A percentile compares a stretch with the other conserved stretches of the same genome.
These are phyloP conservation scores for Amphipyra tragopoginis DNA, from an alignment of 2,888 invertebrate genomes.

Conservation along the genomic window DNA sequence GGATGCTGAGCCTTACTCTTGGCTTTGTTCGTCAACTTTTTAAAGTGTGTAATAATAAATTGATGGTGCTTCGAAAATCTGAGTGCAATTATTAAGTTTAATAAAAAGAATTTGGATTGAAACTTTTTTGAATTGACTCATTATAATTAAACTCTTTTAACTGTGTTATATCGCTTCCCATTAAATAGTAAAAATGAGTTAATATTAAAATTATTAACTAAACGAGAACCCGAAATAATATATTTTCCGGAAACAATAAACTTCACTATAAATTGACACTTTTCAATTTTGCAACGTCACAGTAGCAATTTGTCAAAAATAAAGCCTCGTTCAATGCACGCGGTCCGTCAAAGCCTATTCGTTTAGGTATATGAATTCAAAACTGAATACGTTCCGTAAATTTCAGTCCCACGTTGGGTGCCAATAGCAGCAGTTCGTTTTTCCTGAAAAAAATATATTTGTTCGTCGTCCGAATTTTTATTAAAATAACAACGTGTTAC, in stretches of 20 bases:
- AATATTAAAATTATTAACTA: neutral
- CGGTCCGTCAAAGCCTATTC: slow-evolving; percentile 45
- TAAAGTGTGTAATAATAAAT: too few species aligned
- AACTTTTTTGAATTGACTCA: too few species aligned
- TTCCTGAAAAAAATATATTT: slow-evolving; percentile 33
- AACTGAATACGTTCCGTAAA: slow-evolving; percentile 30
- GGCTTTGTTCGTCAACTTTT: too few species aligned
- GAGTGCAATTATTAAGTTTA: too few species aligned
- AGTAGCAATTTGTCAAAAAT: slow-evolving; percentile 1
- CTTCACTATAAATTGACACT: slow-evolving; percentile 1
- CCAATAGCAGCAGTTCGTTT: slow-evolving; percentile 16
- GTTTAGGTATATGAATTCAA: slow-evolving; percentile 50
- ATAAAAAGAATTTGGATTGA: too few species aligned
- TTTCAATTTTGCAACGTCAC: neutral
- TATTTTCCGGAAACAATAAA: neutral
- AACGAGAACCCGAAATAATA: neutral
- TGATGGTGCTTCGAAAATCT: too few species aligned
- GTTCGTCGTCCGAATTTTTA: slow-evolving; percentile 15
- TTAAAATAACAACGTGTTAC: slow-evolving; percentile 34
- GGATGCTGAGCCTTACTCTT: too few species aligned
- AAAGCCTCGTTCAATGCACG: slow-evolving; percentile 13
- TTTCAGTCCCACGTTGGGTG: slow-evolving; percentile 27
- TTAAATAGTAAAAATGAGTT: neutral
- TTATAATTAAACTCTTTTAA: too few species aligned
- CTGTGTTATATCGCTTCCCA: too few species aligned